Evolutionary conservation across 2,113 vertebrate species (phyloP).

Genomic region (Eretmochelys imbricata): DNA sequence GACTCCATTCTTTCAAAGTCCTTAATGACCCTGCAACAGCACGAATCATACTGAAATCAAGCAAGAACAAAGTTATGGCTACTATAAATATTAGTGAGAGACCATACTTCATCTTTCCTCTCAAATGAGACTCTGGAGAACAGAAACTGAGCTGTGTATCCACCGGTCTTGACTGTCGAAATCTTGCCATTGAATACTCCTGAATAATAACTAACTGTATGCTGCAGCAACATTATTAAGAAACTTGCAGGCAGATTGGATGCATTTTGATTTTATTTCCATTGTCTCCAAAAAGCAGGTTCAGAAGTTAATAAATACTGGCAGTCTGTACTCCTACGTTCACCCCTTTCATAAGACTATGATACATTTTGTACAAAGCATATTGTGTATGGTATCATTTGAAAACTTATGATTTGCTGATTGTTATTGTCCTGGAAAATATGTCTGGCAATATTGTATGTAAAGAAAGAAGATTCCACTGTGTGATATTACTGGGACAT

Average conservation of each 20-base stretch:
- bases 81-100: neutral
- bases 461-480: neutral
- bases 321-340: too few relatives aligned
- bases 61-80: fast-evolving
- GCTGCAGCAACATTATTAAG: neutral
- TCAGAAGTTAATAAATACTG: fast-evolving
- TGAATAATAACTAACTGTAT: neutral
- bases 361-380: neutral
- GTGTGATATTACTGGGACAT: neutral
- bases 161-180: constrained; percentile 32
- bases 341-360: neutral
- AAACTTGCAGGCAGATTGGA: fast-evolving
- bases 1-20: fast-evolving
- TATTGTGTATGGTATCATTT: too few relatives aligned
- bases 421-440: neutral
- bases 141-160: neutral
- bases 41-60: neutral
- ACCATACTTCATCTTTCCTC: neutral
- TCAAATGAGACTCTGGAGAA: neutral
- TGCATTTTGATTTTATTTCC: fast-evolving
- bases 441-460: neutral
- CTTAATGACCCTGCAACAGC: neutral
- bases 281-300: neutral
- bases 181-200: constrained; percentile 12
- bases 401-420: neutral